phyloP scores from a whole-genome alignment of 2,797 vertebrate genomes.

The Chrosomus eos region DNA sequence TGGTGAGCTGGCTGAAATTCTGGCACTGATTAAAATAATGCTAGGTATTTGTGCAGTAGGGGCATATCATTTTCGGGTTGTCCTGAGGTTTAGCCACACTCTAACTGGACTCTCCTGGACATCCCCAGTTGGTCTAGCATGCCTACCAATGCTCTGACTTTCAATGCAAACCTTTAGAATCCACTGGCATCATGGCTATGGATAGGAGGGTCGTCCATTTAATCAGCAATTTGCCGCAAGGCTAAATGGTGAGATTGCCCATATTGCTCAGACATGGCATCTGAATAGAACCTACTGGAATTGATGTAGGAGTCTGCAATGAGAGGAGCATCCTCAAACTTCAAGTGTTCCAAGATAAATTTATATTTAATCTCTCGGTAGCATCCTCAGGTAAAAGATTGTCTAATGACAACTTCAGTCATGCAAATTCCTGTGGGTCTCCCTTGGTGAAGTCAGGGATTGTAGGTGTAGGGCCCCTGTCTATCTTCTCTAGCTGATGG shows the following conservation, averaged over 20 bases:
- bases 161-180: not conserved
- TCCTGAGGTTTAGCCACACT: not conserved
- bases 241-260: not conserved
- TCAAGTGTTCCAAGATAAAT: not conserved
- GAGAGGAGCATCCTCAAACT: too few relatives aligned
- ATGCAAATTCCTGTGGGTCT: not conserved
- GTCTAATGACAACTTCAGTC: not conserved
- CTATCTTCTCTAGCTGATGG: too few relatives aligned
- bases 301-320: not conserved
- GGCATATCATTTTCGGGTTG: not conserved
- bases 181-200: not conserved
- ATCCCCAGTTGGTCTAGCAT: not conserved
- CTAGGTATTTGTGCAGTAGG: not conserved
- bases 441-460: not conserved
- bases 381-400: not conserved
- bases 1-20: slow-evolving; percentile 10
- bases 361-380: slow-evolving; percentile 2
- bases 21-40: slow-evolving; percentile 10
- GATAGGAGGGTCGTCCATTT: not conserved
- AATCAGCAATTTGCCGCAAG: not conserved
- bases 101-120: not conserved
- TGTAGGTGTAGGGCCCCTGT: not conserved
- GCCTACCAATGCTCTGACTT: not conserved
- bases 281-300: too few relatives aligned
- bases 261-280: not conserved